Conservation (phyloP, 2,888 invertebrate genomes). For the Frankliniella fusca region DNA sequence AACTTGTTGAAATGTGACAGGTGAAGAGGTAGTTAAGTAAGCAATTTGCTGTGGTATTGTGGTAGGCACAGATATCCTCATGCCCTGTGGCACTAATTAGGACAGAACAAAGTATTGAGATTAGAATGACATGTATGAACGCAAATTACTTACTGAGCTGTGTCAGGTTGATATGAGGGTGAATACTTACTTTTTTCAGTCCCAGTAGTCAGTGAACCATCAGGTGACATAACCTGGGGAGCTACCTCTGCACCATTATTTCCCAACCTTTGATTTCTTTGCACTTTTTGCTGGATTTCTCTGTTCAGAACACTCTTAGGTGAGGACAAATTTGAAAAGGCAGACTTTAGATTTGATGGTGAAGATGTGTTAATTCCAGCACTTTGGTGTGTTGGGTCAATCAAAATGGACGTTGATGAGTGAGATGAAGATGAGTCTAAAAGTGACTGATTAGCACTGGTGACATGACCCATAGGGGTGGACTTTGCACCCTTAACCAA, state of each 20-base stretch:
- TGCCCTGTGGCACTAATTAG: not conserved
- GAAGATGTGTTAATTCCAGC: not conserved
- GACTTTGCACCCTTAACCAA: not conserved
- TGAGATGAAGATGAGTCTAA: not conserved
- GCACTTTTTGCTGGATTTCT: not conserved
- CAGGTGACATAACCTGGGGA: not conserved
- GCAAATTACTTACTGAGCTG: too few species aligned
- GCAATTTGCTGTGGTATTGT: conserved; percentile 14
- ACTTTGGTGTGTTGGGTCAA: not conserved
- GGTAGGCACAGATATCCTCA: conserved; percentile 4
- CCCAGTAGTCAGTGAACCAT: not conserved
- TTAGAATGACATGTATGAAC: too few species aligned
- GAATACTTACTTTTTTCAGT: not conserved
- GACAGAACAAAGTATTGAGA: not conserved
- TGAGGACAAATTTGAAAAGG: not conserved
- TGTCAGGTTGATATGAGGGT: too few species aligned
- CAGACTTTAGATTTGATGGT: not conserved
- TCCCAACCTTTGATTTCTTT: not conserved
- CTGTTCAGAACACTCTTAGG: not conserved
- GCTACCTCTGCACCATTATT: not conserved
- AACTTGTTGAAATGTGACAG: conserved; percentile 22
- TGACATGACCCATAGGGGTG: not conserved
- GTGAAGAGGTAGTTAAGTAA: not conserved
- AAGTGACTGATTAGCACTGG: not conserved
- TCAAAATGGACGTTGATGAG: not conserved